phyloP scores from a whole-genome alignment of 2,888 invertebrate species.

The Octodonta nipae region DNA sequence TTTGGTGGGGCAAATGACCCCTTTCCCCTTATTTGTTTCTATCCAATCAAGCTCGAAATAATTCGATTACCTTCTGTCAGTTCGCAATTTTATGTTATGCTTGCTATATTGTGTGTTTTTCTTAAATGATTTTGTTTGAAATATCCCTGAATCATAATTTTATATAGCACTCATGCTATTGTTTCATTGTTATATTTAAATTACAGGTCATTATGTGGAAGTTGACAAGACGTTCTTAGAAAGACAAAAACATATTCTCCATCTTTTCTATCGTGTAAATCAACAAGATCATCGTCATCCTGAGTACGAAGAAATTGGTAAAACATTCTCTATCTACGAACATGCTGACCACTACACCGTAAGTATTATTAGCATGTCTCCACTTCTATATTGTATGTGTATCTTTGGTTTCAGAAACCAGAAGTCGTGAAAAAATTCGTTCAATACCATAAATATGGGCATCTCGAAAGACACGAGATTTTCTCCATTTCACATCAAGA shows the following conservation, averaged over 20 bases:
- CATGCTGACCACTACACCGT: constrained; percentile 4
- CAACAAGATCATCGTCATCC: constrained; percentile 46
- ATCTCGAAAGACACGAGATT: constrained; percentile 44
- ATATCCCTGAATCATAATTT: too few relatives aligned
- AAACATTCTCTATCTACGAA: constrained; percentile 39
- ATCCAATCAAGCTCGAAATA: too few relatives aligned
- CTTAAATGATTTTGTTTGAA: too few relatives aligned
- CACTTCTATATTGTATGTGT: neutral
- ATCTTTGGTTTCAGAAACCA: constrained; percentile 5
- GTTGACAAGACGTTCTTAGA: constrained; percentile 15
- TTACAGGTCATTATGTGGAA: too few relatives aligned
- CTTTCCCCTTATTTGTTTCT: too few relatives aligned
- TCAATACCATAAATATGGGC: constrained; percentile 26
- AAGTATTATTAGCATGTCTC: neutral
- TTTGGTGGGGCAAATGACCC: too few relatives aligned
- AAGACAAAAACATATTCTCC: constrained; percentile 35
- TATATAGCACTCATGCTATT: too few relatives aligned
- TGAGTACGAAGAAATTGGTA: constrained; percentile 43
- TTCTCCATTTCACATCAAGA: constrained; percentile 47
- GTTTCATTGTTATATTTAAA: too few relatives aligned
- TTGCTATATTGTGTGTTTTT: too few relatives aligned
- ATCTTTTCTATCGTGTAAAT: constrained; percentile 47
- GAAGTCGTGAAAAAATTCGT: constrained; percentile 6
- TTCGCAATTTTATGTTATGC: too few relatives aligned
- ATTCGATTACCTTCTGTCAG: too few relatives aligned